Evolutionary conservation across 92 coral and sea anemone genomes (phyloP).

Genomic region (Pocillopora meandrina): DNA sequence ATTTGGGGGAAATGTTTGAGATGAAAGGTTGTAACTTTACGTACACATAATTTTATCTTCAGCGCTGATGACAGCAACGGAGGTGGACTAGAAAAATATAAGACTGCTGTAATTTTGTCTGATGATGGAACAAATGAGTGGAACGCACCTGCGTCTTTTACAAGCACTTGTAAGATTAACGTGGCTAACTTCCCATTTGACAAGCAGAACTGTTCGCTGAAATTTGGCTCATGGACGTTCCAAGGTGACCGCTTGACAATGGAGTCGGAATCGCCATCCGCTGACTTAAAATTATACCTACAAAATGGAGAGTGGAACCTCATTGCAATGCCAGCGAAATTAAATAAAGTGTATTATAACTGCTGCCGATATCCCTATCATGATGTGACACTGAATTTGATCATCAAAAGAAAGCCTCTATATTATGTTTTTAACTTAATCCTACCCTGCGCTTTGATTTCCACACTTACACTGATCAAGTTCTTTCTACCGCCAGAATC

Average conservation of each 20-base stretch:
- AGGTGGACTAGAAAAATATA: conserved; percentile 86
- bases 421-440: conserved; percentile 90
- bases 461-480: conserved; percentile 73
- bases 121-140: conserved; percentile 74
- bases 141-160: conserved; percentile 88
- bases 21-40: too few relatives aligned
- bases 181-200: conserved; percentile 94
- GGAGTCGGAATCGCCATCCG: conserved; percentile 62
- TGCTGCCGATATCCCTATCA: conserved; percentile 69
- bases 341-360: conserved; percentile 69
- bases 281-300: conserved; percentile 68
- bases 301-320: conserved; percentile 88
- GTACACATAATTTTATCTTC: not conserved
- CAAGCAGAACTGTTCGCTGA: conserved; percentile 86
- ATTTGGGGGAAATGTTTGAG: not conserved
- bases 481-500: conserved; percentile 94
- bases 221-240: conserved; percentile 96
- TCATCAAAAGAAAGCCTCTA: conserved; percentile 80
- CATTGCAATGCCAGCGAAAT: conserved; percentile 68
- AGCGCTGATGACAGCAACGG: conserved; percentile 93
- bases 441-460: conserved; percentile 91
- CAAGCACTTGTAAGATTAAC: conserved; percentile 89
- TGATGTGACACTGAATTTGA: conserved; percentile 76
- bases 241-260: conserved; percentile 79
- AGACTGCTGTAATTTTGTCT: conserved; percentile 71